These are phyloP conservation scores for Sebastolobus altivelis DNA, from an alignment of 2,797 vertebrate genomes.

Conservation along the genomic window DNA sequence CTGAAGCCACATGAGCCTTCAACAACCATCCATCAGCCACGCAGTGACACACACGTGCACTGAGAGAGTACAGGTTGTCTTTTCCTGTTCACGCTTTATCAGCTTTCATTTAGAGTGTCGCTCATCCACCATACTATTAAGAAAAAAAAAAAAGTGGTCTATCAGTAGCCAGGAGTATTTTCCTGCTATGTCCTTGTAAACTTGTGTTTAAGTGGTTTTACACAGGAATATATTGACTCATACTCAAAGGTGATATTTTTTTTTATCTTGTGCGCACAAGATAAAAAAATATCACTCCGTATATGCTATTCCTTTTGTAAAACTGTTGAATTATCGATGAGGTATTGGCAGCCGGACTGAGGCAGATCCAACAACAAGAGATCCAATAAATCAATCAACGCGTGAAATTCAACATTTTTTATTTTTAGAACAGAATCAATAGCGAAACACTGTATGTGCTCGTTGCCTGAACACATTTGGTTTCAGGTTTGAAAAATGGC, in stretches of 20 bases:
- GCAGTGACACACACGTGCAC: not conserved
- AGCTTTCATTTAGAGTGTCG: not conserved
- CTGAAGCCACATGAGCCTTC: constrained; percentile 1
- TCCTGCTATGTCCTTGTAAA: not conserved
- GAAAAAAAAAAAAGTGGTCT: constrained; percentile 2
- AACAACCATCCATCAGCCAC: not conserved
- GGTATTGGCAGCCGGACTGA: not conserved
- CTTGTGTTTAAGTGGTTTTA: not conserved
- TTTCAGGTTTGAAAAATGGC: not conserved
- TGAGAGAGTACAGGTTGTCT: not conserved
- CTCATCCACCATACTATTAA: not conserved
- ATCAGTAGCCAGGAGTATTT: not conserved
- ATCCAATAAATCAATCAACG: constrained; percentile 15
- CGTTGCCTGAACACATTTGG: not conserved
- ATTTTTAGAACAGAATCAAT: constrained; percentile 27
- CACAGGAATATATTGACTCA: not conserved
- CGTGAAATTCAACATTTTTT: not conserved
- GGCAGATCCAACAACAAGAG: not conserved
- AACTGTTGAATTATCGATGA: constrained; percentile 44
- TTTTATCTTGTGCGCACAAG: not conserved
- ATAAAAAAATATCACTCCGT: not conserved
- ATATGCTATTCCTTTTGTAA: constrained; percentile 15
- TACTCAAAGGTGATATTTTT: not conserved
- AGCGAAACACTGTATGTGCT: not conserved
- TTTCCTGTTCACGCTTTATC: constrained; percentile 2